Base-by-base conservation (phyloP, 2,797 vertebrate species). In the Argentina silus region DNA sequence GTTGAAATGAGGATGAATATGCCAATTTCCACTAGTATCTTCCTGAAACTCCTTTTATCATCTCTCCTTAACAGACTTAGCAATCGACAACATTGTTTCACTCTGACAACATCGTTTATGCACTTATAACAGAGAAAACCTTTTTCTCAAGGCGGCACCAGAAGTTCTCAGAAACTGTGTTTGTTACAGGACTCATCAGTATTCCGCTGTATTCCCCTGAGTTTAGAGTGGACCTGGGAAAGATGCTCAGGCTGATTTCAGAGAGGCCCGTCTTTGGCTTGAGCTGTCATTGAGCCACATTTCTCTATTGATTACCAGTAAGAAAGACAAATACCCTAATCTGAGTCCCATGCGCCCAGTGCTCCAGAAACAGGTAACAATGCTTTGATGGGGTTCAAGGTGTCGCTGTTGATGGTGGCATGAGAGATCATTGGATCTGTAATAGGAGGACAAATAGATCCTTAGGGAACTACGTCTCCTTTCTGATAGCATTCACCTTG, bases 171-270 rank as follows among this genome's bases (percentile, higher is more conserved):
- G 59, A 27, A 11, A 12, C 59, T 36, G 11, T 61, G 59, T 61
- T 15, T 61, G 57, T 61, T 7, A 61, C 59, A 27, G 23, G 21
- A 6, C 53, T 57, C 65, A 74, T 63, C 42, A 57, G 48, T 67
- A 77, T 62, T 78, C 61, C 3, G 7, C 10, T 6, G 6, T 67
- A 50, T 15, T 45, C 36, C 55, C 48, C 21, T 14, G 11, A 15
- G 65, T 63, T 85, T 50, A 51, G 60, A 72, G 19, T 71, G 62
- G 66, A 55, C 56, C 48, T 17, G 21, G 43, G 67, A 19, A 68
- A 60, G 63, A 72, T 61, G 57, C 70, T 71, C 78, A 51, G 43
- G 55, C 48, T 77, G 73, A 73, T 78, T 85, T 70, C 23, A n/a
- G 19, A 75, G 59, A 66, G 27, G 70, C 43, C 45, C 70, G 63